phyloP scores from a whole-genome alignment of 2,113 vertebrate genomes.

The Ptilorrhoa leucosticta region DNA sequence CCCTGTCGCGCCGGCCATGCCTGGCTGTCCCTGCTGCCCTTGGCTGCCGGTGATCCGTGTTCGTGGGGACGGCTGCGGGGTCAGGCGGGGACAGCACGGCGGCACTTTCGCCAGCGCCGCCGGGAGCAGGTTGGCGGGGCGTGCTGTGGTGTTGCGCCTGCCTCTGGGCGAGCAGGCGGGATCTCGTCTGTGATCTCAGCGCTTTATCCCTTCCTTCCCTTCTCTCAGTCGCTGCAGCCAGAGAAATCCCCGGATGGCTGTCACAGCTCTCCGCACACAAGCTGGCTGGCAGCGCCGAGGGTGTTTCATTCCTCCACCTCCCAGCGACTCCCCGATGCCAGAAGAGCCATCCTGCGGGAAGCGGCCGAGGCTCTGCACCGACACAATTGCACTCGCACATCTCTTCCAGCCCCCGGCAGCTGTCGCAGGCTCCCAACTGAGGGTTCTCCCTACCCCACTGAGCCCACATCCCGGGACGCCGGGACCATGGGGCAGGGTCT shows the following conservation, averaged over 20 bases:
- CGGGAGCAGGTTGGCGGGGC: background rate
- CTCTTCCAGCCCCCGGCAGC: background rate
- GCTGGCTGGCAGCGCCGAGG: background rate
- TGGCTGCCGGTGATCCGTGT: background rate
- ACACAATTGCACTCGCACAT: background rate
- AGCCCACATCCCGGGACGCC: rapidly evolving
- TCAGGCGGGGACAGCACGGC: conserved; percentile 14
- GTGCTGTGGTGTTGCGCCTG: background rate
- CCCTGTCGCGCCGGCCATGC: rapidly evolving
- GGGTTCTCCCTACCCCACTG: background rate
- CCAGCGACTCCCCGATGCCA: background rate
- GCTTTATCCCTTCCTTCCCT: conserved; percentile 19
- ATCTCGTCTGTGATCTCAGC: background rate
- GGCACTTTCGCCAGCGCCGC: background rate
- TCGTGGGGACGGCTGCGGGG: background rate
- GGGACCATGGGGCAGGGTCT: background rate
- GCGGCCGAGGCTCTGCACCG: background rate
- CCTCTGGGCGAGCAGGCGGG: background rate
- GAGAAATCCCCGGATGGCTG: conserved; percentile 4
- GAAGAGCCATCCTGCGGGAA: background rate
- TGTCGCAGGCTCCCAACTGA: background rate
- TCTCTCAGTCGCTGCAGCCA: background rate
- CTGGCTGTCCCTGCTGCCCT: background rate
- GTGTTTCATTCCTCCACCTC: background rate
- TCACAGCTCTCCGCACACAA: background rate